These are phyloP conservation scores for Drosophila ficusphila DNA, from an alignment of 1,140 invertebrate genomes.

Conservation along the genomic window DNA sequence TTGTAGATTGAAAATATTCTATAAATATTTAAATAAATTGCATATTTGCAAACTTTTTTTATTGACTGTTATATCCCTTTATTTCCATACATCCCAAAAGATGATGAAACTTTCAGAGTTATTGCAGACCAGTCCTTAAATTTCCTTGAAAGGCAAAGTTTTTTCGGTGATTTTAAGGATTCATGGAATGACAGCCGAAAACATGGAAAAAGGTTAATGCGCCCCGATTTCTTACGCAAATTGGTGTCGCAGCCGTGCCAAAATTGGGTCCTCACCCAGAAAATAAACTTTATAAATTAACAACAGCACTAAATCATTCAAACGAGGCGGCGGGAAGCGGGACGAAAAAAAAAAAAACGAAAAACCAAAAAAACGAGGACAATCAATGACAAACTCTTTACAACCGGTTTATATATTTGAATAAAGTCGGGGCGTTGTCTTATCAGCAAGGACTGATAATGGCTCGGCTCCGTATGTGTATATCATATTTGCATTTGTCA, in stretches of 20 bases:
- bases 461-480: not conserved
- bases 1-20: not conserved
- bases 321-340: constrained; percentile 10
- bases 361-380: constrained; percentile 7
- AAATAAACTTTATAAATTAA: constrained; percentile 28
- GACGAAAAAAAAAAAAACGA: constrained; percentile 1
- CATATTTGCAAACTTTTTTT: too few species aligned
- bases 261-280: constrained; percentile 8
- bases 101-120: too few species aligned
- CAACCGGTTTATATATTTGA: constrained; percentile 21
- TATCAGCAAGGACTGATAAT: constrained; percentile 20
- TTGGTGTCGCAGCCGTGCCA: not conserved
- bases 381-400: constrained; percentile 17
- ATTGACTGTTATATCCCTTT: too few species aligned
- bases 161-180: not conserved
- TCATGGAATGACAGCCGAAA: not conserved
- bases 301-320: constrained; percentile 28
- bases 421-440: constrained; percentile 19
- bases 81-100: too few species aligned
- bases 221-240: constrained; percentile 36
- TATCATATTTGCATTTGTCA: constrained; percentile 29
- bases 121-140: too few species aligned
- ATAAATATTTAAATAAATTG: too few species aligned
- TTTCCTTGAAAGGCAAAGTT: too few species aligned
- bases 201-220: constrained; percentile 12